phyloP scores from a whole-genome alignment of 1,140 invertebrate species.

The Drosophila virilis region DNA sequence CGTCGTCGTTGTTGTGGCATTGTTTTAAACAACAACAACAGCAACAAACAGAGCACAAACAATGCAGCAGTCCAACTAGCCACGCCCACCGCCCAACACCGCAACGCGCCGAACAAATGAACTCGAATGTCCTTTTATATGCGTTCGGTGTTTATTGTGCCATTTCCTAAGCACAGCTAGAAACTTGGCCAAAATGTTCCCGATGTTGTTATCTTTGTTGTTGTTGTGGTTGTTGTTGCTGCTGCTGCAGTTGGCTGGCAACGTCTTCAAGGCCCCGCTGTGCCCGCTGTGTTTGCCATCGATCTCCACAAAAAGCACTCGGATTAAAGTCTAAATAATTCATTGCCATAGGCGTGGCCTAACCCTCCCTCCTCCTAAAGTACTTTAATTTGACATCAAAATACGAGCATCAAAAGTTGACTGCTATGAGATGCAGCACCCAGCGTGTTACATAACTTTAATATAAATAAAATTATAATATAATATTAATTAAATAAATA shows the following conservation, averaged over 20 bases:
- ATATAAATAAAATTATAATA: neutral
- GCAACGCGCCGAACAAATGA: constrained; percentile 74
- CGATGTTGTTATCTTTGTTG: constrained; percentile 16
- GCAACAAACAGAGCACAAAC: constrained; percentile 42
- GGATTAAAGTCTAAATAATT: constrained; percentile 78
- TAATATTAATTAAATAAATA: neutral
- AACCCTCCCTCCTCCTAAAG: neutral
- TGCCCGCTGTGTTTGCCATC: constrained; percentile 48
- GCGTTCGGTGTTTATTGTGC: constrained; percentile 79
- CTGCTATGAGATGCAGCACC: constrained; percentile 12
- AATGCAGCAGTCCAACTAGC: constrained; percentile 57
- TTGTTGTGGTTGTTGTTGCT: constrained; percentile 14
- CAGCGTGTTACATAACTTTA: neutral
- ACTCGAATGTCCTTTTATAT: constrained; percentile 80
- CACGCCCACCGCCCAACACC: constrained; percentile 61
- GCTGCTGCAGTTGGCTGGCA: constrained; percentile 33
- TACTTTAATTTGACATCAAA: constrained; percentile 46
- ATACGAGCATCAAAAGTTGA: neutral
- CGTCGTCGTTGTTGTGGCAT: constrained; percentile 58
- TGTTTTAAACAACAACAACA: constrained; percentile 63
- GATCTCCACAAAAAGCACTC: constrained; percentile 60
- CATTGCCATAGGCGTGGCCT: constrained; percentile 41
- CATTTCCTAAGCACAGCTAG: constrained; percentile 71
- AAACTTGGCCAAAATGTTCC: constrained; percentile 64
- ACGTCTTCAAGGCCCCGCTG: constrained; percentile 55